Percentiles rank a stretch among this genome's conserved stretches.
Conservation (phyloP, 2,797 vertebrate genomes). For the Hippopotamyrus pictus region DNA sequence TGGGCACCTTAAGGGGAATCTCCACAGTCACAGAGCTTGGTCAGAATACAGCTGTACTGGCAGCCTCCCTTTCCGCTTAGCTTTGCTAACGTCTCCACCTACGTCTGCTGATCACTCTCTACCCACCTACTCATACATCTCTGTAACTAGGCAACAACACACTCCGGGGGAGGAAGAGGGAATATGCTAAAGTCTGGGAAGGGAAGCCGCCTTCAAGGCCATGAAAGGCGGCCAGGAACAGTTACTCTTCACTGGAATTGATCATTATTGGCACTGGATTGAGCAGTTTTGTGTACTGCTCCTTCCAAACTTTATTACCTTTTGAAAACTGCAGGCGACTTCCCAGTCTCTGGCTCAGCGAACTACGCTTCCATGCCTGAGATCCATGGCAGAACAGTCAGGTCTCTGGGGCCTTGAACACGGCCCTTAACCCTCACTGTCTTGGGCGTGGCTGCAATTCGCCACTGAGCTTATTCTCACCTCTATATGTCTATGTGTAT, state of each 20-base stretch:
- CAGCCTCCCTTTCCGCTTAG: background rate
- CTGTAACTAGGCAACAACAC: conserved; percentile 43
- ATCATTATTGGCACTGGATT: background rate
- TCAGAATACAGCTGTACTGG: background rate
- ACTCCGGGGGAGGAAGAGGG: background rate
- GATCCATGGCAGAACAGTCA: background rate
- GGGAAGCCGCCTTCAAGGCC: background rate
- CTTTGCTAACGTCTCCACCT: background rate
- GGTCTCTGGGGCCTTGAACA: background rate
- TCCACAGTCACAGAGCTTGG: background rate
- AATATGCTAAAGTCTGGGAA: background rate
- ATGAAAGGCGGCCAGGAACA: background rate
- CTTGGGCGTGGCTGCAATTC: background rate
- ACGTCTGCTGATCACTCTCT: background rate
- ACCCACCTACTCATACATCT: conserved; percentile 28
- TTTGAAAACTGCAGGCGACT: background rate
- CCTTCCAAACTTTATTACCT: background rate
- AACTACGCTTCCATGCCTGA: background rate
- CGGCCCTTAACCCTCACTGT: background rate
- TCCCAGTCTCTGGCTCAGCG: background rate
- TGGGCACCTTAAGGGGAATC: background rate
- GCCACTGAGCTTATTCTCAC: background rate
- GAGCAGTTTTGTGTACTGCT: background rate
- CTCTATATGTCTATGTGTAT: background rate
- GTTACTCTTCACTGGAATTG: background rate